Percentiles rank a stretch among this genome's conserved stretches.
Conservation (phyloP, 2,888 invertebrate species). For the Tribolium freemani region DNA sequence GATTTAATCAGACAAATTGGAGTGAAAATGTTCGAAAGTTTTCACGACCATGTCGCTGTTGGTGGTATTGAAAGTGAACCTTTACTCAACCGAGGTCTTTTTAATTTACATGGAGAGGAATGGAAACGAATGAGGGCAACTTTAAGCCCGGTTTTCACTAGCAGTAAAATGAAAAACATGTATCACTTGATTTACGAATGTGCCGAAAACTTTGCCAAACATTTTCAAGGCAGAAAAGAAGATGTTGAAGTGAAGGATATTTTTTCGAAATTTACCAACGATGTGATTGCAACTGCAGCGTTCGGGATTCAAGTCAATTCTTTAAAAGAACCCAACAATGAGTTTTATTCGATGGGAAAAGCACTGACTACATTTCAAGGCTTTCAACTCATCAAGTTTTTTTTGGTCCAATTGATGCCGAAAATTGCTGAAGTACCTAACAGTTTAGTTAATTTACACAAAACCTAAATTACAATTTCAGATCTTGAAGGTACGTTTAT, state of each 20-base stretch:
- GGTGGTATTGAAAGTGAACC: constrained; percentile 64
- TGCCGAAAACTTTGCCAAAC: constrained; percentile 43
- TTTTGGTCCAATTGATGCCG: not conserved
- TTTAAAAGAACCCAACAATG: constrained; percentile 68
- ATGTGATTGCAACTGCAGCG: constrained; percentile 71
- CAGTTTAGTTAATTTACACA: not conserved
- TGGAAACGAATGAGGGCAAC: constrained; percentile 67
- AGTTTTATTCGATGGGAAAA: constrained; percentile 71
- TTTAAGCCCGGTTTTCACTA: constrained; percentile 67
- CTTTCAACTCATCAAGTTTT: not conserved
- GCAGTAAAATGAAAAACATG: constrained; percentile 68
- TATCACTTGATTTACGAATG: constrained; percentile 61
- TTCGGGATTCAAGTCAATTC: constrained; percentile 72
- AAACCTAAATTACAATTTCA: not conserved
- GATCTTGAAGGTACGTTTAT: not conserved
- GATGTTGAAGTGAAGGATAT: constrained; percentile 67
- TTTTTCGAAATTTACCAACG: constrained; percentile 68
- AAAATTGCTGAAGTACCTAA: not conserved
- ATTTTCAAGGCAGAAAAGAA: constrained; percentile 43
- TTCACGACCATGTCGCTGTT: constrained; percentile 66
- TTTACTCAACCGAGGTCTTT: constrained; percentile 67
- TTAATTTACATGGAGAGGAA: constrained; percentile 48
- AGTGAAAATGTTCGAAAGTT: constrained; percentile 73
- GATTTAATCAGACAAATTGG: constrained; percentile 73
- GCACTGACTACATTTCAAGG: constrained; percentile 58